These are phyloP conservation scores for Oophaga pumilio DNA, from an alignment of 2,113 vertebrate species.

Conservation along the genomic window DNA sequence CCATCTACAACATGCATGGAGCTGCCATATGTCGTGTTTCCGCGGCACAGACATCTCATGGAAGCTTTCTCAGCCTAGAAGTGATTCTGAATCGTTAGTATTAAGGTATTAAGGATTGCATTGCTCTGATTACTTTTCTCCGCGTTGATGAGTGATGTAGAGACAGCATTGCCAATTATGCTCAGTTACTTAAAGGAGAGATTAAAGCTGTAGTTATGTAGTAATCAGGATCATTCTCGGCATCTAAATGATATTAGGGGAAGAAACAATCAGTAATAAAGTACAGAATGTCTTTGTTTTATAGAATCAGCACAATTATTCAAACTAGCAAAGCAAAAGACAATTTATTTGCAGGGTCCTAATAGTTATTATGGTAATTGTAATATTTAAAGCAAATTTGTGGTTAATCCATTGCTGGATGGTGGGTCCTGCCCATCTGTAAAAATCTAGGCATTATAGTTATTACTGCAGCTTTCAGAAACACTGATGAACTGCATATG, in stretches of 20 bases:
- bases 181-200: constrained; percentile 38
- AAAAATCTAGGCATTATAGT: too few relatives aligned
- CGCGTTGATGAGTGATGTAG: neutral
- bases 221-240: constrained; percentile 21
- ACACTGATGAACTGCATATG: too few relatives aligned
- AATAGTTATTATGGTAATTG: neutral
- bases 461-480: too few relatives aligned
- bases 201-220: constrained; percentile 13
- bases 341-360: neutral
- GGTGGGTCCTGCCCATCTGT: neutral
- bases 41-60: neutral
- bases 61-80: neutral
- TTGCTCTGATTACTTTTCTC: neutral
- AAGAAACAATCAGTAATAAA: constrained; percentile 14
- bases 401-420: neutral
- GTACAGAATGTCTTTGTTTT: constrained; percentile 5
- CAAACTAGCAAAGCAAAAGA: neutral
- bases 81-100: neutral
- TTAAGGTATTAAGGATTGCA: neutral
- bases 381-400: neutral
- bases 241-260: neutral
- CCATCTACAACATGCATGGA: neutral
- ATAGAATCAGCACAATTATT: neutral
- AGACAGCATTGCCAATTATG: constrained; percentile 5
- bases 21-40: neutral